phyloP scores from a whole-genome alignment of 2,888 invertebrate genomes.

The Apamea sordens region DNA sequence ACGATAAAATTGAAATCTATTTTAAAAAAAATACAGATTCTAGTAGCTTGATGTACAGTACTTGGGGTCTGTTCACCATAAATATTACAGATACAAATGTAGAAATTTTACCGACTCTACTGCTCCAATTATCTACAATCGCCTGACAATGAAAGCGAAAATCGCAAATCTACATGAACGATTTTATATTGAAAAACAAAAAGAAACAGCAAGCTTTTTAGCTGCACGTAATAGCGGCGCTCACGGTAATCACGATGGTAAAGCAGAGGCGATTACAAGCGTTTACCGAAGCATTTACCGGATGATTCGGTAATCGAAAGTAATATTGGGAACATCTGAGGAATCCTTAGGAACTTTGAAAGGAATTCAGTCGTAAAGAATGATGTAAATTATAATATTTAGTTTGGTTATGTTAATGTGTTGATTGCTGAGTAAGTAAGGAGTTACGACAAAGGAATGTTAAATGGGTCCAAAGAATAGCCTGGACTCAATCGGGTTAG shows the following conservation, averaged over 20 bases:
- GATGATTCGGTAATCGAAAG: slow-evolving; percentile 86
- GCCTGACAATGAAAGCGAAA: slow-evolving; percentile 9
- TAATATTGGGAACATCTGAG: slow-evolving; percentile 82
- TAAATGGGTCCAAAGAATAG: background rate
- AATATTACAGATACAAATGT: too few species aligned
- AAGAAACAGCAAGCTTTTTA: slow-evolving; percentile 71
- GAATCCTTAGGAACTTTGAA: slow-evolving; percentile 74
- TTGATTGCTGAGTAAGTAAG: slow-evolving; percentile 66
- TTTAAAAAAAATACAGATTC: too few species aligned
- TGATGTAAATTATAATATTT: slow-evolving; percentile 80
- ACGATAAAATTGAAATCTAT: too few species aligned
- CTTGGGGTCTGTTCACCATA: too few species aligned
- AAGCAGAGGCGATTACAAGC: slow-evolving; percentile 86
- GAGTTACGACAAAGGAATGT: slow-evolving; percentile 27
- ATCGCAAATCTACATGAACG: slow-evolving; percentile 9
- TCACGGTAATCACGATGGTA: slow-evolving; percentile 84
- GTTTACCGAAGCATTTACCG: slow-evolving; percentile 81
- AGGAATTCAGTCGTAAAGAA: slow-evolving; percentile 72
- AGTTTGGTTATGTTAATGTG: slow-evolving; percentile 75
- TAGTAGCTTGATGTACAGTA: too few species aligned
- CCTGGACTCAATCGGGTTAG: background rate
- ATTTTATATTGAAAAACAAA: slow-evolving; percentile 57
- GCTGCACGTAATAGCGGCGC: slow-evolving; percentile 79
- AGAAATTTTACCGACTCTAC: too few species aligned
- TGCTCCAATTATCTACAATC: background rate